Conservation (phyloP, 2,888 invertebrate species). For the Steinernema carpocapsae region DNA sequence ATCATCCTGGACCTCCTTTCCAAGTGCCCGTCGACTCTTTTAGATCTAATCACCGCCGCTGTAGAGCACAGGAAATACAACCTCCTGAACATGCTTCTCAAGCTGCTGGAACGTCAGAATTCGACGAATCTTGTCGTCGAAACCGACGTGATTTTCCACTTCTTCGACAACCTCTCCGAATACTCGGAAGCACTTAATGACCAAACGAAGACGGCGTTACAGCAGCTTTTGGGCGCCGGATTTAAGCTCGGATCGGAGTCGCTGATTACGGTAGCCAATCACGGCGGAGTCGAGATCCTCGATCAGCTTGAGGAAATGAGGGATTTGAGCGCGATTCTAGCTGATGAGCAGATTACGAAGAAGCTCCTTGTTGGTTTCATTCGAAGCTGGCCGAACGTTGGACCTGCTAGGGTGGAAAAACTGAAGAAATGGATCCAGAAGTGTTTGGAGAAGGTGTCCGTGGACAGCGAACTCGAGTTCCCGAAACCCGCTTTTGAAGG, state of each 20-base stretch:
- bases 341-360: background rate
- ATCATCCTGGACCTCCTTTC: slow-evolving; percentile 70
- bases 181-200: background rate
- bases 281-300: slow-evolving; percentile 8
- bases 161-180: slow-evolving; percentile 10
- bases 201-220: background rate
- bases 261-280: slow-evolving; percentile 18
- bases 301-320: background rate
- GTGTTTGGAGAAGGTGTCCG: background rate
- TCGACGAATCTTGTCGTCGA: background rate
- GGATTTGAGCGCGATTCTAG: background rate
- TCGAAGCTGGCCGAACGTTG: background rate
- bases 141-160: slow-evolving; percentile 7
- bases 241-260: background rate
- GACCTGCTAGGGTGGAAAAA: background rate
- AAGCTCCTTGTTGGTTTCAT: background rate
- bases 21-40: slow-evolving; percentile 53
- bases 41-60: slow-evolving; percentile 68
- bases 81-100: slow-evolving; percentile 21
- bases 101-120: slow-evolving; percentile 15
- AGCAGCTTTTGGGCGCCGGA: background rate
- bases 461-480: slow-evolving; percentile 28
- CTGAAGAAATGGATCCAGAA: slow-evolving; percentile 23
- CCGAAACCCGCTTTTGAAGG: slow-evolving; percentile 32
- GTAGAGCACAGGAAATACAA: slow-evolving; percentile 69